Base-by-base conservation (phyloP, 2,113 vertebrate genomes). In the Scatophagus argus region DNA sequence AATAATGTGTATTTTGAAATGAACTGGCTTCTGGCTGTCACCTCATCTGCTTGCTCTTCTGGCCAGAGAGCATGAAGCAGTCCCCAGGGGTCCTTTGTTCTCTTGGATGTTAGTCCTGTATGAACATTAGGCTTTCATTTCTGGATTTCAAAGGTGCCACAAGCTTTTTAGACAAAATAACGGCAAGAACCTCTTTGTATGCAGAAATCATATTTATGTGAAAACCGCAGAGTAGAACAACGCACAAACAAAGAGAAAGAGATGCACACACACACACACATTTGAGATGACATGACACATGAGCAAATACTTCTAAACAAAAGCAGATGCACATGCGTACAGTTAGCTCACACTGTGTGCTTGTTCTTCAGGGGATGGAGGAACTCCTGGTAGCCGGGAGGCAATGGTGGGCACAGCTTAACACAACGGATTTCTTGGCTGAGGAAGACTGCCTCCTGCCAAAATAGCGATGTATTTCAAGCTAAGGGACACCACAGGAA, bases 71-170 rank as follows among this genome's bases (percentile, higher is more conserved):
- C 32, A 78, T 55, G 29, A 65, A 47, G 58, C 61, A 52, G 49
- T 68, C 76, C 77, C 49, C 58, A 55, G 66, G 74, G 74, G 43
- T 21, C 66, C 59, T 81, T 81, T 86, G 73, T 88, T 88, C 72
- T 77, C 49, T 36, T 56, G 54, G 38, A 84, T 78, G 64, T 65
- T 59, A 54, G 29, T 58, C 17, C 68, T 74, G 79, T 77, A 27
- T 69, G 85, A 87, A 89, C 74, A 88, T 81, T 74, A 64, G 55
- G 67, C 25, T 68, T 60, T 47, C 81, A 74, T 81, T 83, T 78
- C 83, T 87, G 78, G 68, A 75, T 61, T 89, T 80, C 72, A 77
- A 63, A 74, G 69, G 11, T 77, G 52, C 58, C 64, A 65, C 64
- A 47, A 75, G 79, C 70, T 64, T 70, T 68, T 58, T 51, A 46